phyloP scores from a whole-genome alignment of 2,888 invertebrate species.

The Deroplatys truncata region DNA sequence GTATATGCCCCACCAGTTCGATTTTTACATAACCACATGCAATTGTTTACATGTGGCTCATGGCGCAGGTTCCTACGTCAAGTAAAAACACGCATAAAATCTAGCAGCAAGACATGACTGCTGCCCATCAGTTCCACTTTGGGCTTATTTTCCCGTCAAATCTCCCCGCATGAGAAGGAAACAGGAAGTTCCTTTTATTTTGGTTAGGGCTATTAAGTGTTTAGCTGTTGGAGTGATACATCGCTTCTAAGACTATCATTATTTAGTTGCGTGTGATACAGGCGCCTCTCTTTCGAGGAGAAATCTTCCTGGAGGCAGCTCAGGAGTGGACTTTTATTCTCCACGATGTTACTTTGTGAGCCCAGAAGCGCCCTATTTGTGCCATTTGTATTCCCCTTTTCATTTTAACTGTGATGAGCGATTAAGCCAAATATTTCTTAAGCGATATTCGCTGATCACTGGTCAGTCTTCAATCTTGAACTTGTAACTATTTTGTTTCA shows the following conservation, averaged over 20 bases:
- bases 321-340: not conserved
- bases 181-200: not conserved
- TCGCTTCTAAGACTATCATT: not conserved
- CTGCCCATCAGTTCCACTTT: not conserved
- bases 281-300: not conserved
- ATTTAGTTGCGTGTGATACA: not conserved
- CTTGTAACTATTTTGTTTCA: too few relatives aligned
- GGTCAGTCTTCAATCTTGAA: too few relatives aligned
- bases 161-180: not conserved
- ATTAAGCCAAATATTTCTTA: too few relatives aligned
- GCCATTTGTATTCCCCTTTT: not conserved
- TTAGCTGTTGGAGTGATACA: not conserved
- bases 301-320: not conserved
- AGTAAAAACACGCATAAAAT: not conserved
- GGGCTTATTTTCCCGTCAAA: not conserved
- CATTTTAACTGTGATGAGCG: too few relatives aligned
- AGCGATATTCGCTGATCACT: too few relatives aligned
- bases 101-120: not conserved
- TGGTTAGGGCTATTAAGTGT: not conserved
- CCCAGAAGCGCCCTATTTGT: not conserved
- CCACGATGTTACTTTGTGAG: too few relatives aligned
- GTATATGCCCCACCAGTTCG: too few relatives aligned
- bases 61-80: not conserved
- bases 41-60: not conserved
- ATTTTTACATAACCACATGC: not conserved